Percentiles rank a stretch among this genome's conserved stretches.
phyloP scores from a whole-genome alignment of 1,140 invertebrate species.

The Halesus radiatus region DNA sequence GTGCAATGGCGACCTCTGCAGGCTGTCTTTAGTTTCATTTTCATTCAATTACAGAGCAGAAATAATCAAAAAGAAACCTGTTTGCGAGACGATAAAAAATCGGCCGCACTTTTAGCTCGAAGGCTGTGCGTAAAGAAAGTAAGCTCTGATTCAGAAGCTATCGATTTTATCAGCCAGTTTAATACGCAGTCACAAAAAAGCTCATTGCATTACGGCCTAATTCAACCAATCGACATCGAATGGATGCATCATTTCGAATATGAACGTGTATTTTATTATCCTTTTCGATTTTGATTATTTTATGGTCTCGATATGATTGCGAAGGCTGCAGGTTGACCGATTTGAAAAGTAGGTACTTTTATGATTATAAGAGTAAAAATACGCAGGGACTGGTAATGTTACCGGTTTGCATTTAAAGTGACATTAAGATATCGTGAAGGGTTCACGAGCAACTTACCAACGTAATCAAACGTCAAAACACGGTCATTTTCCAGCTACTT shows the following conservation, averaged over 20 bases:
- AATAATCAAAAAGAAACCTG: slow-evolving; percentile 20
- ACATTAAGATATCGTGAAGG: too few relatives aligned
- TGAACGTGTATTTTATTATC: background rate
- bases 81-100: slow-evolving; percentile 19
- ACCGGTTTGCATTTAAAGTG: too few relatives aligned
- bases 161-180: background rate
- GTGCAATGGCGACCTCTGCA: background rate
- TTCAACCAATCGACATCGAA: background rate
- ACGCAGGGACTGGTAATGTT: too few relatives aligned
- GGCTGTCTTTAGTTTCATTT: slow-evolving; percentile 5
- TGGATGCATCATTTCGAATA: background rate
- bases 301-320: background rate
- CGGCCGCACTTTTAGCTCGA: background rate
- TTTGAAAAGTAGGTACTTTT: background rate
- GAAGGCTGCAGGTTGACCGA: background rate
- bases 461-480: too few relatives aligned
- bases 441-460: too few relatives aligned
- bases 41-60: slow-evolving; percentile 6
- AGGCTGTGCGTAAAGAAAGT: slow-evolving; percentile 22
- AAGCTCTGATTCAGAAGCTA: background rate
- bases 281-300: background rate
- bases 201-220: background rate
- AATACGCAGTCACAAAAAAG: background rate
- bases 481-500: too few relatives aligned
- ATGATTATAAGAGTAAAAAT: too few relatives aligned